Conservation (phyloP, 2,888 invertebrate genomes). For the Cephus nigrinus region DNA sequence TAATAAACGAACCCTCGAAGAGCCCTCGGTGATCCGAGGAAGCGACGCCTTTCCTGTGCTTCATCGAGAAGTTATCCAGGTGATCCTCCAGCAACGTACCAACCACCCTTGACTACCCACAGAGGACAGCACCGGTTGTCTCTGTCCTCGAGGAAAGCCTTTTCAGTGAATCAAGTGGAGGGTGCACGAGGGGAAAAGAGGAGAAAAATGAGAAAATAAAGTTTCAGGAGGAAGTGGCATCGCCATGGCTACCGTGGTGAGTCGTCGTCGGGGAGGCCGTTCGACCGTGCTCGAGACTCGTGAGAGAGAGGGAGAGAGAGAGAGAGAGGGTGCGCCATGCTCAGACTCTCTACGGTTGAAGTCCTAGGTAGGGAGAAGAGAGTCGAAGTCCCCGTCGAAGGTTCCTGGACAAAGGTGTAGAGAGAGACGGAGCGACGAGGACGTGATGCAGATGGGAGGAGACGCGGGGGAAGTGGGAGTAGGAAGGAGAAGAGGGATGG, state of each 20-base stretch:
- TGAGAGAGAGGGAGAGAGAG: background rate
- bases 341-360: background rate
- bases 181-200: background rate
- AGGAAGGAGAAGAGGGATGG: slow-evolving; percentile 11
- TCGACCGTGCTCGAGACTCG: background rate
- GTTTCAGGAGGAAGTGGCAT: slow-evolving; percentile 19
- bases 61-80: background rate
- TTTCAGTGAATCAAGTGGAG: background rate
- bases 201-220: background rate
- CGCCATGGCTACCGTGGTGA: slow-evolving; percentile 39
- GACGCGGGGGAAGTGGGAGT: slow-evolving; percentile 13
- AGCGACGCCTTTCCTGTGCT: background rate
- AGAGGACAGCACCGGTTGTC: background rate
- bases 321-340: background rate
- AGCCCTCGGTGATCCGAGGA: slow-evolving; percentile 31
- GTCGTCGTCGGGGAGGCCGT: slow-evolving; percentile 10
- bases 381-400: background rate
- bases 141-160: background rate
- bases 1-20: slow-evolving; percentile 59
- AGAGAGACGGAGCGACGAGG: background rate
- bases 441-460: slow-evolving; percentile 1
- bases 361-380: background rate
- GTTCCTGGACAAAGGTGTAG: background rate
- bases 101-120: background rate
- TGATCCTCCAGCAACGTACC: background rate